Percentiles rank a stretch among this genome's conserved stretches.
phyloP scores from a whole-genome alignment of 2,113 vertebrate species.

The Nannospalax galili region DNA sequence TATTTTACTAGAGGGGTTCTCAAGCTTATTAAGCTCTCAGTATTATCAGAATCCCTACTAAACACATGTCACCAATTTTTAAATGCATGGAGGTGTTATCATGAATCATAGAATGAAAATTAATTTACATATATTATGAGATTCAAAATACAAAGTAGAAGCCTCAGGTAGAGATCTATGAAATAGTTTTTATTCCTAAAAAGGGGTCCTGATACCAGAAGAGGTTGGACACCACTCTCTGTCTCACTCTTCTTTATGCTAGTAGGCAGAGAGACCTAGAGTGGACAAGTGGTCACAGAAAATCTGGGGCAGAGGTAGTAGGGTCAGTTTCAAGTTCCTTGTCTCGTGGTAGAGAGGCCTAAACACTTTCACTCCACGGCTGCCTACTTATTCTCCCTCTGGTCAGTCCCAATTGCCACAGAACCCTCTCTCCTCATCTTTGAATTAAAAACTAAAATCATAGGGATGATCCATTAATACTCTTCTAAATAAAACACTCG shows the following conservation, averaged over 20 bases:
- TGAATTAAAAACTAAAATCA: conserved; percentile 18
- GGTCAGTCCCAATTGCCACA: not conserved
- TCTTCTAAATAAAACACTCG: conserved; percentile 63
- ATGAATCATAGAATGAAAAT: conserved; percentile 27
- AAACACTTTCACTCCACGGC: not conserved
- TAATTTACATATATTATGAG: not conserved
- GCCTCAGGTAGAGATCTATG: not conserved
- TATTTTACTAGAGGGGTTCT: not conserved
- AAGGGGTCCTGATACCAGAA: not conserved
- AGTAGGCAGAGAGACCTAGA: not conserved
- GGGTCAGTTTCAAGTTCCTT: not conserved
- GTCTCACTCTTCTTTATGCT: not conserved
- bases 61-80: not conserved
- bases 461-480: not conserved
- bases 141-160: not conserved
- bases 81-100: not conserved
- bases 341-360: not conserved
- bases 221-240: not conserved
- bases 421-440: not conserved
- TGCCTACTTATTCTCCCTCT: not conserved
- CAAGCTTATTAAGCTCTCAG: not conserved
- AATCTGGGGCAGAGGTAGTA: not conserved
- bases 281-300: not conserved
- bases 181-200: not conserved
- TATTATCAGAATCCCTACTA: not conserved